Conservation (phyloP, 2,888 invertebrate genomes). For the Tetheella fluctuosa region DNA sequence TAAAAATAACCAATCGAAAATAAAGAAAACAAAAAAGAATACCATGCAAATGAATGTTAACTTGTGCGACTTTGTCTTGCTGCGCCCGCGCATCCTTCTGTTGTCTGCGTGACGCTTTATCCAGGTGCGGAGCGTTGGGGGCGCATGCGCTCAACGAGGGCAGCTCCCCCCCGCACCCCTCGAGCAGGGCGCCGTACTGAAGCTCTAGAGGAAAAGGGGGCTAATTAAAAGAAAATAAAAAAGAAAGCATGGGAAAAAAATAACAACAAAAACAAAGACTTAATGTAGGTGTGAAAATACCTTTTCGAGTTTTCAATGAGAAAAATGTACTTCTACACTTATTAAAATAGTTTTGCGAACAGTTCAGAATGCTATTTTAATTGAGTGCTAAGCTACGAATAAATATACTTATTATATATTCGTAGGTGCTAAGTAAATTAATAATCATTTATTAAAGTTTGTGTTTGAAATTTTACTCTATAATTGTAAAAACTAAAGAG, state of each 20-base stretch:
- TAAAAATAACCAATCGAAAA: conserved; percentile 26
- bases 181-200: conserved; percentile 82
- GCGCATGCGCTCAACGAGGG: conserved; percentile 77
- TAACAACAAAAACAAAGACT: conserved; percentile 23
- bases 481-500: too few relatives aligned
- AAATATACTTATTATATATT: too few relatives aligned
- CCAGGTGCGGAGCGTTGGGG: conserved; percentile 80
- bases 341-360: not conserved
- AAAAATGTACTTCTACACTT: conserved; percentile 17
- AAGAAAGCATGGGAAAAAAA: conserved; percentile 26
- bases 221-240: conserved; percentile 41
- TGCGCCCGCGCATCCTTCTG: conserved; percentile 88
- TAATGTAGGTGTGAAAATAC: conserved; percentile 23
- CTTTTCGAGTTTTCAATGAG: not conserved
- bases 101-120: conserved; percentile 84
- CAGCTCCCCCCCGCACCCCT: conserved; percentile 83
- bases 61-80: conserved; percentile 89
- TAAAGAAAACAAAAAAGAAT: conserved; percentile 68
- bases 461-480: too few relatives aligned
- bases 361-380: not conserved
- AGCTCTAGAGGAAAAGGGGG: conserved; percentile 73
- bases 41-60: conserved; percentile 94
- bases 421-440: too few relatives aligned
- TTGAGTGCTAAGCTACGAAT: too few relatives aligned
- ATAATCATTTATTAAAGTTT: too few relatives aligned